Conservation (phyloP, 2,797 vertebrate genomes). For the Amazona finschi region DNA sequence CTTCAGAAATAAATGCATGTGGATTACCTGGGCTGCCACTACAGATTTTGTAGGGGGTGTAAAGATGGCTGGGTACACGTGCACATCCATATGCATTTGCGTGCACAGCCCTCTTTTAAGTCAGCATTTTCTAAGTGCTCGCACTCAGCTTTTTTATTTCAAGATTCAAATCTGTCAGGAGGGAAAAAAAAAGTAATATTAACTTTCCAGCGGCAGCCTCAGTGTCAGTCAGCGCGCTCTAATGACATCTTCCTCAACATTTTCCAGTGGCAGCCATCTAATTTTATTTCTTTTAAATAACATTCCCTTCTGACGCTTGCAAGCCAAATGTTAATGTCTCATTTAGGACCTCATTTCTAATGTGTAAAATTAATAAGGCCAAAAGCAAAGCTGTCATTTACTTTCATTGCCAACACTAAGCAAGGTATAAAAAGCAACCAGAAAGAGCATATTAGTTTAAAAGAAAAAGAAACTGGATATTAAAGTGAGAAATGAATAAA, state of each 20-base stretch:
- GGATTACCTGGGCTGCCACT: neutral
- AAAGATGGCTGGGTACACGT: neutral
- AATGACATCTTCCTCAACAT: neutral
- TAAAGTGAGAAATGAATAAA: neutral
- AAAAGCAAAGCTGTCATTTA: neutral
- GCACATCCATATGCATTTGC: accelerated
- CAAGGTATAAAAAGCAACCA: neutral
- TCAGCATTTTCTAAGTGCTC: neutral
- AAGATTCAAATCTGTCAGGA: neutral
- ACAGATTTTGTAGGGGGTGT: neutral
- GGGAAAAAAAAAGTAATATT: neutral
- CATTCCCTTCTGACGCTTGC: neutral
- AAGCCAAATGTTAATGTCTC: slow-evolving; percentile 15
- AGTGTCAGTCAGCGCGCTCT: neutral
- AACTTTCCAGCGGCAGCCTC: neutral
- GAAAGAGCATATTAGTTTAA: neutral
- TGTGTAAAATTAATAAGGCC: neutral
- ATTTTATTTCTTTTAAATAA: slow-evolving; percentile 14
- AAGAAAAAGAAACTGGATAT: neutral
- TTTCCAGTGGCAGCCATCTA: neutral
- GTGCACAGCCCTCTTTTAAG: neutral
- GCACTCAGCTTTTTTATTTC: neutral
- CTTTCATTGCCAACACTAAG: neutral
- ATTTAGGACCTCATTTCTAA: neutral
- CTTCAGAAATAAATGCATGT: neutral